phyloP scores from a whole-genome alignment of 2,888 invertebrate genomes.

The Tiliacea aurago region DNA sequence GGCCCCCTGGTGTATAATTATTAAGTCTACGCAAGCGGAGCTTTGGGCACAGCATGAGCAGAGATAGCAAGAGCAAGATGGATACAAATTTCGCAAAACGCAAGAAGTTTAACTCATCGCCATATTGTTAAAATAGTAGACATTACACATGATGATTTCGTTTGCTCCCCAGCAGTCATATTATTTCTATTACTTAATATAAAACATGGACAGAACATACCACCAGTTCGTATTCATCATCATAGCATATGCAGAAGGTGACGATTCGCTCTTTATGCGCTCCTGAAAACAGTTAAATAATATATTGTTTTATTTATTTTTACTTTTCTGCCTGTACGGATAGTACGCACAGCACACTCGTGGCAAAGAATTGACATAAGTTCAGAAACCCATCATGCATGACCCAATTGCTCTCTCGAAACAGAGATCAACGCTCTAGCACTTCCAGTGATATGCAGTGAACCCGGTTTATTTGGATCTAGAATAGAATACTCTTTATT shows the following conservation, averaged over 20 bases:
- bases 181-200: too few species aligned
- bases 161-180: background rate
- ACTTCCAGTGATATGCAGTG: background rate
- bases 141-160: background rate
- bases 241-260: conserved; percentile 97
- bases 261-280: conserved; percentile 95
- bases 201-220: conserved; percentile 76
- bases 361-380: background rate
- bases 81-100: conserved; percentile 23
- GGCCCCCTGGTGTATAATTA: too few species aligned
- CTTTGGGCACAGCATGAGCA: background rate
- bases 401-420: background rate
- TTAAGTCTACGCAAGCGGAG: background rate
- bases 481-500: too few species aligned
- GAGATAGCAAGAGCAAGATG: conserved; percentile 4
- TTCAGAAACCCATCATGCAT: background rate
- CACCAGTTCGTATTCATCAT: conserved; percentile 98
- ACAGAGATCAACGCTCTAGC: background rate
- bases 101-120: background rate
- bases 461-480: too few species aligned
- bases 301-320: background rate
- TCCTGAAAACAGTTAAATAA: conserved; percentile 92
- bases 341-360: background rate
- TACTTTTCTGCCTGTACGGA: background rate
- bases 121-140: background rate